Conservation (phyloP, 2,797 vertebrate species). For the Phoebastria nigripes region DNA sequence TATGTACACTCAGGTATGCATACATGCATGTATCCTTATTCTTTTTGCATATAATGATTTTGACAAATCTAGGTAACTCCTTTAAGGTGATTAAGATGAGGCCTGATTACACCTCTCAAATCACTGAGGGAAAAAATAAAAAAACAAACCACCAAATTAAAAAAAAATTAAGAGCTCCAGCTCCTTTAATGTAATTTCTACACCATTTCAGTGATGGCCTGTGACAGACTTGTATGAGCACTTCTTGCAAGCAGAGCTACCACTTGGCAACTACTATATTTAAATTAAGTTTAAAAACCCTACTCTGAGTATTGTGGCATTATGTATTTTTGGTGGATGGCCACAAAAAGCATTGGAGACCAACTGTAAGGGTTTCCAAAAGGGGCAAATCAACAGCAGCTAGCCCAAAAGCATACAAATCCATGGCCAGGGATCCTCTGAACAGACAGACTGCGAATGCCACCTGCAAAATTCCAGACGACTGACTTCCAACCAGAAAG, state of each 20-base stretch:
- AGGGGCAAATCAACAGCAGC: neutral
- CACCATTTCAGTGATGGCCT: neutral
- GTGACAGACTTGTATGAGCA: neutral
- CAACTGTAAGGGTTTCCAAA: neutral
- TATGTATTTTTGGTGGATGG: neutral
- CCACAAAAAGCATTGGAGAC: neutral
- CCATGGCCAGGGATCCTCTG: neutral
- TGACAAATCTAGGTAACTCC: neutral
- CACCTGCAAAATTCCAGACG: neutral
- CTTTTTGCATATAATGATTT: neutral
- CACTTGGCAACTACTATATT: neutral
- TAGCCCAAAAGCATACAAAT: neutral
- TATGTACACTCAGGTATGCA: neutral
- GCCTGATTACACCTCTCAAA: neutral
- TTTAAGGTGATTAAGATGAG: neutral
- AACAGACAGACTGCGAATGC: accelerated
- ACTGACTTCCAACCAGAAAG: neutral
- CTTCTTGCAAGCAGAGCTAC: neutral
- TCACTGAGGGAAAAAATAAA: neutral
- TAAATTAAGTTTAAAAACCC: neutral
- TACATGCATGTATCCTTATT: neutral
- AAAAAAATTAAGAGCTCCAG: neutral
- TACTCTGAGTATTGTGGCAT: neutral
- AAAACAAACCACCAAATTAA: neutral
- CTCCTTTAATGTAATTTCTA: neutral